A percentile compares a stretch with the other conserved stretches of the same genome.
Evolutionary conservation across 2,113 vertebrate species (phyloP).

Genomic region (Panthera uncia): DNA sequence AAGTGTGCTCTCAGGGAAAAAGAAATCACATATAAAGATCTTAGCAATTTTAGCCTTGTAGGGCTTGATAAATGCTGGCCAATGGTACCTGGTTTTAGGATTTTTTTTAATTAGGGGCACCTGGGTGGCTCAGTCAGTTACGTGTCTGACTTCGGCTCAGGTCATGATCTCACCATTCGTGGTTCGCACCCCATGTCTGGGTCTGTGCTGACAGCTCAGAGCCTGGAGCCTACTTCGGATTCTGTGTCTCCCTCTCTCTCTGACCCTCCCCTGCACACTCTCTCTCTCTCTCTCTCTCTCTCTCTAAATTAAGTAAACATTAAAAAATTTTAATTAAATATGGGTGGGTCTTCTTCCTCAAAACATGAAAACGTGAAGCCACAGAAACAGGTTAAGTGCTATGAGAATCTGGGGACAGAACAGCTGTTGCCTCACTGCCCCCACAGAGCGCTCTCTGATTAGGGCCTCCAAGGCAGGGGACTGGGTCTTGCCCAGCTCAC

Average conservation of each 20-base stretch:
- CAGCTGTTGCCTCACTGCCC: rapidly evolving
- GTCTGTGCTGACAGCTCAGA: no score
- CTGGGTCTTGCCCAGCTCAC: neutral
- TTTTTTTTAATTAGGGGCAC: neutral
- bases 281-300: no score
- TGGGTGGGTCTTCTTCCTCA: neutral
- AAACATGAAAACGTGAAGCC: neutral
- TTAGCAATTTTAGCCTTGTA: neutral
- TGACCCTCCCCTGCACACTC: no score
- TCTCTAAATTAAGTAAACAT: no score
- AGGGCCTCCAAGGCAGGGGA: neutral
- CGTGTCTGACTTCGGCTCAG: no score
- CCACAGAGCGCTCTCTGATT: neutral
- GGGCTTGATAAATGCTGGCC: neutral
- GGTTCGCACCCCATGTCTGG: no score
- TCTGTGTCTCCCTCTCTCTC: no score
- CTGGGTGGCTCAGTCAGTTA: no score
- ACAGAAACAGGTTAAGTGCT: neutral
- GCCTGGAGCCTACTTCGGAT: no score
- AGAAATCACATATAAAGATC: neutral
- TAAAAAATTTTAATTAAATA: neutral
- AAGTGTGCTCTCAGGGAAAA: neutral
- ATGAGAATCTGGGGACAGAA: neutral
- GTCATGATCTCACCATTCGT: no score
- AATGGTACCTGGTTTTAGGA: neutral